phyloP scores from a whole-genome alignment of 2,888 invertebrate genomes.

The Chrysomela aeneicollis region DNA sequence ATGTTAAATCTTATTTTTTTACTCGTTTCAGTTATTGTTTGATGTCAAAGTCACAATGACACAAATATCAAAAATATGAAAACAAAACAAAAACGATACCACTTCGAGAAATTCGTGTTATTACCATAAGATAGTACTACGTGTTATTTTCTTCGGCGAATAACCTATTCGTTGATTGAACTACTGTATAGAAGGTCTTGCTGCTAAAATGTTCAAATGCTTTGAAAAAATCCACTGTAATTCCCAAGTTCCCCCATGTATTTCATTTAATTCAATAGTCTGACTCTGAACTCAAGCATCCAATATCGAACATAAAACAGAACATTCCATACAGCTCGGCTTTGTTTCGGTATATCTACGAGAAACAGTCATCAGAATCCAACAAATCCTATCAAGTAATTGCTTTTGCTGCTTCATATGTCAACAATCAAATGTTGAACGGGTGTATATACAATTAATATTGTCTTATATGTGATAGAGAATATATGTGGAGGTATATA shows the following conservation, averaged over 20 bases:
- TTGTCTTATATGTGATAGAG: constrained; percentile 38
- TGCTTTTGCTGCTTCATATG: constrained; percentile 50
- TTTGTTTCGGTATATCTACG: constrained; percentile 41
- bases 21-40: too few species aligned
- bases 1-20: too few species aligned
- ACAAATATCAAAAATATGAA: too few species aligned
- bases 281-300: constrained; percentile 5
- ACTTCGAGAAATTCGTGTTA: too few species aligned
- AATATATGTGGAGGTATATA: constrained; percentile 28
- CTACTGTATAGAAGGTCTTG: too few species aligned
- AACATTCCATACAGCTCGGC: constrained; percentile 23
- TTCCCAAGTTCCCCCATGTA: not conserved
- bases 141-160: too few species aligned
- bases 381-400: constrained; percentile 48
- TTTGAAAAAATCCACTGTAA: too few species aligned
- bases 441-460: constrained; percentile 49
- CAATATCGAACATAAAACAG: constrained; percentile 28
- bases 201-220: too few species aligned
- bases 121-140: too few species aligned
- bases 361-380: constrained; percentile 41
- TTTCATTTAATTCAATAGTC: not conserved
- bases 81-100: too few species aligned
- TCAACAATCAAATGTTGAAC: constrained; percentile 48
- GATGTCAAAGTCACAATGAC: too few species aligned
- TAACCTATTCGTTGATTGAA: too few species aligned